These are phyloP conservation scores for Enteromius anoplus DNA, from an alignment of 2,797 vertebrate genomes.

Conservation along the genomic window DNA sequence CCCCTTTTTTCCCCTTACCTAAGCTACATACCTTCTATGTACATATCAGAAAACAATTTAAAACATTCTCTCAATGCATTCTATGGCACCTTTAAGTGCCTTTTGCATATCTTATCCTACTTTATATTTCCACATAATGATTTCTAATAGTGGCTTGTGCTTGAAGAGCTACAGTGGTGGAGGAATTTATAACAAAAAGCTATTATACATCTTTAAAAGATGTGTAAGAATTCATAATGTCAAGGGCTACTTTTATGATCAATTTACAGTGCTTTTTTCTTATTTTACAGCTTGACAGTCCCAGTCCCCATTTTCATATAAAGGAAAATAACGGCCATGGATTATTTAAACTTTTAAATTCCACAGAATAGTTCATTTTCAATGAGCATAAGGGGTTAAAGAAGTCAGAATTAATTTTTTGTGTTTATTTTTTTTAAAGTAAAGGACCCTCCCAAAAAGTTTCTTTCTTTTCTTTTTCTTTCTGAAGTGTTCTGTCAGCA, in stretches of 20 bases:
- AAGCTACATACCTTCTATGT: too few species aligned
- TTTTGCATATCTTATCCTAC: background rate
- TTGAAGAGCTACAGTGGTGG: background rate
- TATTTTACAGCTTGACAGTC: background rate
- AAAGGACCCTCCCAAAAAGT: background rate
- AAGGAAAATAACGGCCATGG: background rate
- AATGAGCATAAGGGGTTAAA: background rate
- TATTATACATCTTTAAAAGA: background rate
- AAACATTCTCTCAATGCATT: too few species aligned
- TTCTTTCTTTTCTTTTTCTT: background rate
- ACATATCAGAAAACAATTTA: too few species aligned
- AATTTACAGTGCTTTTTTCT: background rate
- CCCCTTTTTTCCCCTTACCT: too few species aligned
- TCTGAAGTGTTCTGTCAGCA: slow-evolving; percentile 30
- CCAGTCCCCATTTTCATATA: background rate
- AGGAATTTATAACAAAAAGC: background rate
- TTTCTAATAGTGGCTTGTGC: background rate
- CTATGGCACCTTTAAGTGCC: background rate
- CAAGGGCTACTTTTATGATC: background rate
- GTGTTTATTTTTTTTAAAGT: too few species aligned
- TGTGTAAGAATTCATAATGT: background rate
- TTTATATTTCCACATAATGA: background rate
- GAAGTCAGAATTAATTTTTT: background rate
- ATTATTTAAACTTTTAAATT: background rate
- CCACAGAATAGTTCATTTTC: background rate